A percentile compares a stretch with the other conserved stretches of the same genome.
Evolutionary conservation across 2,797 vertebrate species (phyloP).

Genomic region (Muraenolepis orangiensis): DNA sequence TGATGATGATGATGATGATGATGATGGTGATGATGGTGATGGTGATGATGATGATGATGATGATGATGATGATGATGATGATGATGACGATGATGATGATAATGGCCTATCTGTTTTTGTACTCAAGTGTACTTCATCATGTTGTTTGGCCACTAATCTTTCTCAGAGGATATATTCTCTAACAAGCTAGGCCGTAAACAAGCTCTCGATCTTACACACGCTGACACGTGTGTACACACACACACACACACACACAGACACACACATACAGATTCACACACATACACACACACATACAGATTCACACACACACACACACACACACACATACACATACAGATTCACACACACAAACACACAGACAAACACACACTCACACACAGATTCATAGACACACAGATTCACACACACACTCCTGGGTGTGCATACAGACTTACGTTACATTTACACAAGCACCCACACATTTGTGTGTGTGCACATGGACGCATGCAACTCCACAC

Average conservation of each 20-base stretch:
- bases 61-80: too few relatives aligned
- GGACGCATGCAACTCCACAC: slow-evolving; percentile 11
- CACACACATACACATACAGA: background rate
- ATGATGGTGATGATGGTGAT: background rate
- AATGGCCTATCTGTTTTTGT: background rate
- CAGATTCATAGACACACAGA: background rate
- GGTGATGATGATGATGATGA: background rate
- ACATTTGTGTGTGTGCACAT: too few relatives aligned
- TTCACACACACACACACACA: slow-evolving; percentile 3
- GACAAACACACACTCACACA: slow-evolving; percentile 1
- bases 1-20: too few relatives aligned
- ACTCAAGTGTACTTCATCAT: background rate
- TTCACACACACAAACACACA: too few relatives aligned
- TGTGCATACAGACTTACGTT: slow-evolving; percentile 12
- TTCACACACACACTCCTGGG: too few relatives aligned
- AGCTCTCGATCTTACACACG: slow-evolving; percentile 27
- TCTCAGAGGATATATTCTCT: too few relatives aligned
- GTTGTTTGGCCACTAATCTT: background rate
- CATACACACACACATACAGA: slow-evolving; percentile 5
- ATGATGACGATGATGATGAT: too few relatives aligned
- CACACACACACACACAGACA: slow-evolving; percentile 1
- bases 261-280: slow-evolving; percentile 16
- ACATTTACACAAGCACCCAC: slow-evolving; percentile 10
- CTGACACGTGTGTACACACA: background rate
- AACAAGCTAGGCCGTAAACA: slow-evolving; percentile 29